phyloP scores from a whole-genome alignment of 1,140 invertebrate genomes.

The Amphibalanus amphitrite region DNA sequence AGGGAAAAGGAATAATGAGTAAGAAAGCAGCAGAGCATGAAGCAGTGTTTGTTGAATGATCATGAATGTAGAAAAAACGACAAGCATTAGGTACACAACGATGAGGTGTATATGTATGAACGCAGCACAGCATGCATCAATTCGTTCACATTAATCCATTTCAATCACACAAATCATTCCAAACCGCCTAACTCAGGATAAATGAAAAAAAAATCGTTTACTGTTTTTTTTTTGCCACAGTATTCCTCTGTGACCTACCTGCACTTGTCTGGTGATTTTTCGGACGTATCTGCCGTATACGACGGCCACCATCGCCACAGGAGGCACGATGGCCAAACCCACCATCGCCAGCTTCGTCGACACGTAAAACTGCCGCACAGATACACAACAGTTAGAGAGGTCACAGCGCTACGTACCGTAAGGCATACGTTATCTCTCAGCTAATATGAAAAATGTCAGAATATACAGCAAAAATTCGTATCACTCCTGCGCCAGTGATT shows the following conservation, averaged over 20 bases:
- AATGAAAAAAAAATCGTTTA: not conserved
- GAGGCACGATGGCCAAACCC: constrained; percentile 70
- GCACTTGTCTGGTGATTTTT: constrained; percentile 61
- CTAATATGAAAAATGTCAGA: constrained; percentile 6
- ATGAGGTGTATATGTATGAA: not conserved
- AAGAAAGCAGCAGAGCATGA: constrained; percentile 12
- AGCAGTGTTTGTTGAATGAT: not conserved
- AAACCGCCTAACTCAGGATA: not conserved
- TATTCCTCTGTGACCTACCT: constrained; percentile 21
- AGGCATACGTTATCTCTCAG: not conserved
- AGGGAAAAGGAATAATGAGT: constrained; percentile 8
- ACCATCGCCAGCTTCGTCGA: constrained; percentile 63
- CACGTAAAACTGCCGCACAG: no score
- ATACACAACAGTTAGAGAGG: constrained; percentile 51
- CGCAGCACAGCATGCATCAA: not conserved
- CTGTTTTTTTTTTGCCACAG: not conserved
- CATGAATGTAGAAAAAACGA: no score
- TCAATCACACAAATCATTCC: not conserved
- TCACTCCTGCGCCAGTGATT: constrained; percentile 7
- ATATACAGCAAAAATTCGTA: constrained; percentile 6
- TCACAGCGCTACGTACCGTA: not conserved
- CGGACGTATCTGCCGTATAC: constrained; percentile 68
- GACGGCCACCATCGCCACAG: constrained; percentile 66
- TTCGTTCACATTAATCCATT: constrained; percentile 5
- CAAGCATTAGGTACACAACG: no score